These are phyloP conservation scores for Drosophila carrolli DNA, from an alignment of 1,140 invertebrate species.

Conservation along the genomic window DNA sequence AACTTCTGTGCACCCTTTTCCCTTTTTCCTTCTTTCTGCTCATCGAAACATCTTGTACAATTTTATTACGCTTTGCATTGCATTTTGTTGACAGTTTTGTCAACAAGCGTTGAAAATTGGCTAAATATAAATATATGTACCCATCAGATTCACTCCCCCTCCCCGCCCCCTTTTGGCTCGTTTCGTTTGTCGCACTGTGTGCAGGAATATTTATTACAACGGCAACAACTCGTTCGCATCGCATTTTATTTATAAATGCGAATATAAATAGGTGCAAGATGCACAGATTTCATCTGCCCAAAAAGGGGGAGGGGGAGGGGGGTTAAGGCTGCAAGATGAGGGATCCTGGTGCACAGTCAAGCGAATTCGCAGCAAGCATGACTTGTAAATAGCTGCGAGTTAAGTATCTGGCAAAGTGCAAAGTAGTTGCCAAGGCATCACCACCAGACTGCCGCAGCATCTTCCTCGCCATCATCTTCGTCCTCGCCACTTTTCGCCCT, in stretches of 20 bases:
- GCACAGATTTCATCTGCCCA: slow-evolving; percentile 73
- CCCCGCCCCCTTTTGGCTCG: slow-evolving; percentile 8
- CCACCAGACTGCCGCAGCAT: slow-evolving; percentile 32
- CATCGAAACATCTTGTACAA: slow-evolving; percentile 69
- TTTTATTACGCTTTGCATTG: slow-evolving; percentile 82
- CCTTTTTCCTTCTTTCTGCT: neutral
- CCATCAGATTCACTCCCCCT: slow-evolving; percentile 24
- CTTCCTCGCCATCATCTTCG: slow-evolving; percentile 26
- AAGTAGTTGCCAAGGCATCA: slow-evolving; percentile 78
- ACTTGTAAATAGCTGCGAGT: slow-evolving; percentile 84
- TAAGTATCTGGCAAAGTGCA: slow-evolving; percentile 84
- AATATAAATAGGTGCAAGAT: slow-evolving; percentile 78
- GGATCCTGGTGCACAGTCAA: slow-evolving; percentile 63
- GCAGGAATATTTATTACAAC: slow-evolving; percentile 80
- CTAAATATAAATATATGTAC: slow-evolving; percentile 82
- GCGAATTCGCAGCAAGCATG: slow-evolving; percentile 83
- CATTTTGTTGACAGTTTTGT: slow-evolving; percentile 84
- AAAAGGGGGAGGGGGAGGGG: neutral
- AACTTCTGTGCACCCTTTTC: slow-evolving; percentile 11
- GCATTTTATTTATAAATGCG: slow-evolving; percentile 80
- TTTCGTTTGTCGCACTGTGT: slow-evolving; percentile 57
- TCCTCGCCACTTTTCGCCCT: neutral
- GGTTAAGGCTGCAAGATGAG: slow-evolving; percentile 12
- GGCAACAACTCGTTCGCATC: slow-evolving; percentile 76
- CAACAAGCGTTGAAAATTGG: slow-evolving; percentile 84